phyloP scores from a whole-genome alignment of 2,113 vertebrate species.

The Oxyura jamaicensis region DNA sequence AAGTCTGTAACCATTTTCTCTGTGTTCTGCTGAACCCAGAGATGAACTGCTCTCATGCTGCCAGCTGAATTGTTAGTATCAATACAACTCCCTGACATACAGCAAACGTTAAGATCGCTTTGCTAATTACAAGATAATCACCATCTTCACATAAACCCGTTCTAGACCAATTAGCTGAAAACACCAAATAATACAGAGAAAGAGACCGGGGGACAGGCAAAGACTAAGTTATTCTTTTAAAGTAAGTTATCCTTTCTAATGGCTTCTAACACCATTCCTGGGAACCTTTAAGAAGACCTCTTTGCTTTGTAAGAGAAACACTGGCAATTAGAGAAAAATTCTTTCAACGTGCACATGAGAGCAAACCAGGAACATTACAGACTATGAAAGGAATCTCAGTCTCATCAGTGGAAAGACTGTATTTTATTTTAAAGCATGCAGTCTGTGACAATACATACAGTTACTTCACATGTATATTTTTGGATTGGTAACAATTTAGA shows the following conservation, averaged over 20 bases:
- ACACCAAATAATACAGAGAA: not conserved
- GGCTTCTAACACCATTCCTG: not conserved
- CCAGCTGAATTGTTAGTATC: not conserved
- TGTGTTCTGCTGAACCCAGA: not conserved
- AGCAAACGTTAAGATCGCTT: not conserved
- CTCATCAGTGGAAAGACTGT: not conserved
- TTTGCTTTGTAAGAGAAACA: not conserved
- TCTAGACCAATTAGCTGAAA: not conserved
- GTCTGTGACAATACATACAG: not conserved
- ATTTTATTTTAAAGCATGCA: slow-evolving; percentile 19
- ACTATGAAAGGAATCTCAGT: not conserved
- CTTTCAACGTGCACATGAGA: not conserved
- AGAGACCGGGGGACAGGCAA: not conserved
- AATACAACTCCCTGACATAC: not conserved
- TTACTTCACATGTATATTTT: not conserved
- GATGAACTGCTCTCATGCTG: not conserved
- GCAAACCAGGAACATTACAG: not conserved
- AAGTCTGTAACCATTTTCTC: not conserved
- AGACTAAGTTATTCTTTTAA: not conserved
- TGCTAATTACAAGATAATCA: not conserved
- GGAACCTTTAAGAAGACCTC: not conserved
- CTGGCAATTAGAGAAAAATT: not conserved
- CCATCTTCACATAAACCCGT: not conserved
- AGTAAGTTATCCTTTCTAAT: not conserved
- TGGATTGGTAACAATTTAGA: not conserved